Evolutionary conservation across 2,113 vertebrate species (phyloP).

Genomic region (Heptranchias perlo): DNA sequence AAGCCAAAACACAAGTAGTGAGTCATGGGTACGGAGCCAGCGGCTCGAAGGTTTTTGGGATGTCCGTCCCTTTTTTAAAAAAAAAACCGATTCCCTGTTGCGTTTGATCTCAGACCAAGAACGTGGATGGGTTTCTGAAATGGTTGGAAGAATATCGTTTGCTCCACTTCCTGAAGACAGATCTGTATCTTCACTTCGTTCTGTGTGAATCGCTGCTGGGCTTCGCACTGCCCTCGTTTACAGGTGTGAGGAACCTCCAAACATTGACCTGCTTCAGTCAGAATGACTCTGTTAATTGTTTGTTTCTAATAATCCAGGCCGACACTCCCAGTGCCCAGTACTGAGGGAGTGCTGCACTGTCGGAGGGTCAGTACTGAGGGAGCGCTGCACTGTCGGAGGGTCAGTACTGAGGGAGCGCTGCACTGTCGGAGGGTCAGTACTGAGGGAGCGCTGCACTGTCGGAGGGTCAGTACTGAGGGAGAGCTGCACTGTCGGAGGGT

Average conservation of each 20-base stretch:
- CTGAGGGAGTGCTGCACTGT: no score
- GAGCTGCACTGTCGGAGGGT: background rate
- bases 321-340: no score
- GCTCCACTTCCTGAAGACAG: conserved; percentile 63
- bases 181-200: conserved; percentile 59
- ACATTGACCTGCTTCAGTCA: background rate
- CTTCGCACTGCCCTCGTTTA: conserved; percentile 54
- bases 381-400: background rate
- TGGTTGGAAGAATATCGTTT: conserved; percentile 59
- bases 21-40: background rate
- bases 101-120: conserved; percentile 46
- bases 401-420: no score
- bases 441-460: no score
- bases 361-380: background rate
- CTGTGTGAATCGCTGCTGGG: conserved; percentile 58
- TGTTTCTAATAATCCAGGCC: background rate
- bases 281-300: background rate
- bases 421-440: background rate
- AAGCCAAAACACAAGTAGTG: background rate
- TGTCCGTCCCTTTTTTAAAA: background rate
- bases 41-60: background rate
- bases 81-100: background rate
- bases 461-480: no score
- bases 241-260: conserved; percentile 52
- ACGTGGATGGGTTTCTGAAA: conserved; percentile 51